Conservation (phyloP, 2,888 invertebrate genomes). For the Morinoia aosen region DNA sequence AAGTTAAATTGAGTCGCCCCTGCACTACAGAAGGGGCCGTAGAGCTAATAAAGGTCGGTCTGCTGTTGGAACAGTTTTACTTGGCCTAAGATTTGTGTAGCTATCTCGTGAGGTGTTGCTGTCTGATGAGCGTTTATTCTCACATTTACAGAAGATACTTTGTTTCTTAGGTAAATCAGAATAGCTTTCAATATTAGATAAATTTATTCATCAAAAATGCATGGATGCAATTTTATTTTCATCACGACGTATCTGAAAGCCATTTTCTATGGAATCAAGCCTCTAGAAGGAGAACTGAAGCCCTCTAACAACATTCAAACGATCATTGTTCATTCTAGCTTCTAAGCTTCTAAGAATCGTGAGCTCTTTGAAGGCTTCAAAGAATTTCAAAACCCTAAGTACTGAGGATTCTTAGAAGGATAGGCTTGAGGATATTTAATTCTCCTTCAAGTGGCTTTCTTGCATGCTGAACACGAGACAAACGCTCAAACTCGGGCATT, state of each 20-base stretch:
- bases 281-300: not conserved
- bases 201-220: not conserved
- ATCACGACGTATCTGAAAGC: not conserved
- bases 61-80: not conserved
- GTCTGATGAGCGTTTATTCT: not conserved
- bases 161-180: not conserved
- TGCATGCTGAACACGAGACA: not conserved
- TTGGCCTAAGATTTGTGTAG: not conserved
- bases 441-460: not conserved
- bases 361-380: not conserved
- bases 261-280: not conserved
- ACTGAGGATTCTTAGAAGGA: slow-evolving; percentile 1
- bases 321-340: not conserved
- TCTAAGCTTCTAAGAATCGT: not conserved
- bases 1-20: not conserved
- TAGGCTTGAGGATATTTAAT: not conserved
- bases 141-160: not conserved
- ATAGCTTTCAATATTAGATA: not conserved
- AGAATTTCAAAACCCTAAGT: not conserved
- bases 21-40: not conserved
- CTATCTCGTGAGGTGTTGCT: not conserved
- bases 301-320: not conserved
- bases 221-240: not conserved
- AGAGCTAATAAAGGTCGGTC: not conserved
- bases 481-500: not conserved